Conservation (phyloP, 2,888 invertebrate species). For the Archips crataeganus region DNA sequence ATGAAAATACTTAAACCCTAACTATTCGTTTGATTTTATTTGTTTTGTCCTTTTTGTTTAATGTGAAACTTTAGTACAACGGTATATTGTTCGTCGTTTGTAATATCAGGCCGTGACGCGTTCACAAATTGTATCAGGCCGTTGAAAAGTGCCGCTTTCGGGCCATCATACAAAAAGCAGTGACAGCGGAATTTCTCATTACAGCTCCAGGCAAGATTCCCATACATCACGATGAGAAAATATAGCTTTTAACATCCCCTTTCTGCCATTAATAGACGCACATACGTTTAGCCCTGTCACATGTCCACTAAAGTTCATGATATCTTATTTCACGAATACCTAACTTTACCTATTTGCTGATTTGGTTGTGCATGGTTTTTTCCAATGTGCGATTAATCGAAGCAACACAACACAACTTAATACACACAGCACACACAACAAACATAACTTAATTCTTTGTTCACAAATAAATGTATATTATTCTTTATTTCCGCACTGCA, state of each 20-base stretch:
- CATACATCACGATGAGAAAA: constrained; percentile 81
- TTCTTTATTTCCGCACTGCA: too few species aligned
- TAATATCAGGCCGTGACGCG: constrained; percentile 48
- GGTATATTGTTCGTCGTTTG: constrained; percentile 22
- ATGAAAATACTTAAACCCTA: too few species aligned
- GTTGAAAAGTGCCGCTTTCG: constrained; percentile 63
- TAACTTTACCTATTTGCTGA: background rate
- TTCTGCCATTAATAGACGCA: constrained; percentile 71
- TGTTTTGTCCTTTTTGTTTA: background rate
- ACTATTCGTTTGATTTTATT: background rate
- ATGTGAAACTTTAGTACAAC: background rate
- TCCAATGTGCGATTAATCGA: background rate
- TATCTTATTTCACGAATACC: background rate
- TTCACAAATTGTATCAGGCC: constrained; percentile 57
- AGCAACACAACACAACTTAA: too few species aligned
- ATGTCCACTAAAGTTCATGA: constrained; percentile 31
- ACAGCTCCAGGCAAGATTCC: constrained; percentile 75
- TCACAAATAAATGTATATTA: too few species aligned
- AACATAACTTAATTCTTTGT: too few species aligned
- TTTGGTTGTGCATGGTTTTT: background rate
- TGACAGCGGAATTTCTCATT: constrained; percentile 85
- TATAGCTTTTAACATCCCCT: constrained; percentile 77
- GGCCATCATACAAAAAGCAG: constrained; percentile 73
- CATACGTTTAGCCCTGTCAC: constrained; percentile 55
- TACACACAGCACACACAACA: too few species aligned